Percentiles rank a stretch among this genome's conserved stretches.
Conservation (phyloP, 2,888 invertebrate genomes). For the Lithophane semibrunnea region DNA sequence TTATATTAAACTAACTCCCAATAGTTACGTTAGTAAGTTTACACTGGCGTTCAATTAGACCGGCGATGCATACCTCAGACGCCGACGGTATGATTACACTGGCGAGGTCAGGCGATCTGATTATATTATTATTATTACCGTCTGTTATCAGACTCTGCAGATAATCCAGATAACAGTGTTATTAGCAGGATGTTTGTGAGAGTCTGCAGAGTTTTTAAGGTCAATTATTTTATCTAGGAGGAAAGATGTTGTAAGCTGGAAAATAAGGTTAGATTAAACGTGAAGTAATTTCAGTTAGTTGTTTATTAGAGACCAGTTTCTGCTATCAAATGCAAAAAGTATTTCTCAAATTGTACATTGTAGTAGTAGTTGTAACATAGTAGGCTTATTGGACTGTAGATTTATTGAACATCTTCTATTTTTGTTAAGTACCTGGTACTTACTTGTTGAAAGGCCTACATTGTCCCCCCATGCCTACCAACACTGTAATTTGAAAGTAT, state of each 20-base stretch:
- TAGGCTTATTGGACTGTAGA: too few species aligned
- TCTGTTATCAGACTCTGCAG: conserved; percentile 7
- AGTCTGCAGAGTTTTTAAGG: neutral
- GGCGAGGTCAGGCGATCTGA: conserved; percentile 6
- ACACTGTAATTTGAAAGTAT: too few species aligned
- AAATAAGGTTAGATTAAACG: neutral
- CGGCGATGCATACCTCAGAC: neutral
- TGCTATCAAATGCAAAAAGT: neutral
- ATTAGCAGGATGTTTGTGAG: conserved; percentile 15
- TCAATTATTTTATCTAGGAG: neutral
- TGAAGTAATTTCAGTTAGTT: neutral
- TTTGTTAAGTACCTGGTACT: too few species aligned
- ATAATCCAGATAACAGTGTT: neutral
- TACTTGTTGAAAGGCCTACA: too few species aligned
- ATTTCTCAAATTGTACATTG: too few species aligned
- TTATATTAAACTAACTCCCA: neutral
- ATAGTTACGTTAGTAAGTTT: neutral
- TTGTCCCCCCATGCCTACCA: too few species aligned
- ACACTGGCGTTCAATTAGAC: conserved; percentile 5
- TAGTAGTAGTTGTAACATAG: too few species aligned
- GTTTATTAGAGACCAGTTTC: neutral
- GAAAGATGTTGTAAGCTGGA: neutral
- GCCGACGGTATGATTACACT: neutral
- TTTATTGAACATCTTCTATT: too few species aligned
- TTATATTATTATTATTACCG: neutral